phyloP scores from a whole-genome alignment of 2,888 invertebrate species.

The Patella pellucida region DNA sequence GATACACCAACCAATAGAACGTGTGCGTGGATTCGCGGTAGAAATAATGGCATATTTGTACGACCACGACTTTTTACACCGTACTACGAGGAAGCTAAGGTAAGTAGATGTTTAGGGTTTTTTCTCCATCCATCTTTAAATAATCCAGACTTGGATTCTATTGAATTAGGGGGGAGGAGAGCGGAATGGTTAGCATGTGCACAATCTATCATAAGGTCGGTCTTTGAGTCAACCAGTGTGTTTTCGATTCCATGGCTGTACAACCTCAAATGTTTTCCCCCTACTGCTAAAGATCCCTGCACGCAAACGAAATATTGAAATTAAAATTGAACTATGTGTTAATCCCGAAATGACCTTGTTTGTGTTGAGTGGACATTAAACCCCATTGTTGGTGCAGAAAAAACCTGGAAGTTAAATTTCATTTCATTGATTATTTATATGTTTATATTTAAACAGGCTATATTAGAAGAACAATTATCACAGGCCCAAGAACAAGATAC shows the following conservation, averaged over 20 bases:
- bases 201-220: no score
- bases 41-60: constrained; percentile 73
- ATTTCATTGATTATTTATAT: neutral
- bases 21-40: constrained; percentile 68
- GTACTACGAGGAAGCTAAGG: constrained; percentile 94
- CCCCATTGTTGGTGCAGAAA: neutral
- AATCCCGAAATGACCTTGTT: no score
- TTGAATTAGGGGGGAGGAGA: no score
- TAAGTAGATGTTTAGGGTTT: constrained; percentile 57
- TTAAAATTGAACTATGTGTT: no score
- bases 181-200: no score
- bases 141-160: no score
- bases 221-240: no score
- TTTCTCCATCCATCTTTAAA: no score
- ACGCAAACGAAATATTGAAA: no score
- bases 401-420: no score
- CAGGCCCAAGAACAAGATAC: constrained; percentile 79
- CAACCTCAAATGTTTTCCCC: neutral
- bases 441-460: constrained; percentile 73
- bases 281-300: no score
- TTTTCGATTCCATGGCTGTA: no score
- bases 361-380: neutral
- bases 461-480: constrained; percentile 86
- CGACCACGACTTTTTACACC: constrained; percentile 93
- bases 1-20: constrained; percentile 71